Evolutionary conservation across 2,888 invertebrate genomes (phyloP).

Genomic region (Mesochorus sp.): DNA sequence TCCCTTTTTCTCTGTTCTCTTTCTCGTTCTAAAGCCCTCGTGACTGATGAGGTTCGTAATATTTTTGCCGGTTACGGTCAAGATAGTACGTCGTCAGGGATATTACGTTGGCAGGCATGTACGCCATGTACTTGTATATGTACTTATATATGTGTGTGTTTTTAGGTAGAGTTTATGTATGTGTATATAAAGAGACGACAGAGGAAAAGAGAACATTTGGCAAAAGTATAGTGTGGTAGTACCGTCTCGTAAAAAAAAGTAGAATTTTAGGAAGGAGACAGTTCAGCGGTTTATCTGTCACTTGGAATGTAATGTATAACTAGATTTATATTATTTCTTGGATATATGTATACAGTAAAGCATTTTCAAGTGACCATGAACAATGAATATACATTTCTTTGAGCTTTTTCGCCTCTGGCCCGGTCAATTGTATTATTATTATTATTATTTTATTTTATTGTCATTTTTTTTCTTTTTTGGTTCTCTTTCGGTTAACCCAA

Average conservation of each 20-base stretch:
- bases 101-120: constrained; percentile 35
- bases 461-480: not conserved
- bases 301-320: constrained; percentile 46
- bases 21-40: constrained; percentile 45
- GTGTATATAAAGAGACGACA: not conserved
- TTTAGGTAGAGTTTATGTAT: not conserved
- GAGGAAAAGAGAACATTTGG: constrained; percentile 41
- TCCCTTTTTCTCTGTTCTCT: not conserved
- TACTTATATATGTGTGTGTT: not conserved
- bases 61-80: constrained; percentile 64
- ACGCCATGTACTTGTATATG: constrained; percentile 1
- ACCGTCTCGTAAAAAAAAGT: constrained; percentile 29
- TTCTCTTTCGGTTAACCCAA: not conserved
- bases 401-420: not conserved
- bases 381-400: constrained; percentile 34
- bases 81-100: constrained; percentile 52
- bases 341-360: not conserved
- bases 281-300: constrained; percentile 46
- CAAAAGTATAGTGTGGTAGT: constrained; percentile 37
- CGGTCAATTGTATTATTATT: constrained; percentile 35
- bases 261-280: constrained; percentile 32
- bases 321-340: constrained; percentile 24
- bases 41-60: constrained; percentile 66
- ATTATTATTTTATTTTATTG: constrained; percentile 15
- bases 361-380: constrained; percentile 23